Conservation (phyloP, 1,140 invertebrate species). For the Drosophila seguyi region DNA sequence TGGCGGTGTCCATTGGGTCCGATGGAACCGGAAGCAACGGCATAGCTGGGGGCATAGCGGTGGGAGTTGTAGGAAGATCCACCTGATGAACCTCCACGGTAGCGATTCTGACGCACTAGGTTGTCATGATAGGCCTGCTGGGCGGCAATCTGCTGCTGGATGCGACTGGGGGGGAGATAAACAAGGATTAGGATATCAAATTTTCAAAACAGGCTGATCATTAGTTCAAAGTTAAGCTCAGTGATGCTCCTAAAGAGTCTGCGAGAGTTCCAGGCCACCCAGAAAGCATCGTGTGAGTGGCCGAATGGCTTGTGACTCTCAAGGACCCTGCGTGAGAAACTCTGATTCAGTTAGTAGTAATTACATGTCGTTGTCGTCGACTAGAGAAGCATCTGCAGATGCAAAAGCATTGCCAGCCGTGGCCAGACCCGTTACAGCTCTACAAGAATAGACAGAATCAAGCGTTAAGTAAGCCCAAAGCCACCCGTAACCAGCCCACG, state of each 20-base stretch:
- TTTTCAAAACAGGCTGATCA: fast-evolving
- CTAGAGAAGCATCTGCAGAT: conserved; percentile 72
- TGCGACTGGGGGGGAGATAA: conserved; percentile 53
- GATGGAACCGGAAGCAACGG: conserved; percentile 84
- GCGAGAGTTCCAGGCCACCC: too few species aligned
- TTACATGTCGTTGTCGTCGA: conserved; percentile 69
- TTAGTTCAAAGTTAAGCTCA: conserved; percentile 23
- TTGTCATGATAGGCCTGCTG: conserved; percentile 73
- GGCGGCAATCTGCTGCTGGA: conserved; percentile 79
- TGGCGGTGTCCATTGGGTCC: conserved; percentile 86
- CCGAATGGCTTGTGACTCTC: background rate
- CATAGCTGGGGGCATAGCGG: conserved; percentile 83
- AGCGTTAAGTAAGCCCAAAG: conserved; percentile 51
- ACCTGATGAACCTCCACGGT: conserved; percentile 39
- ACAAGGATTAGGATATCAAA: background rate
- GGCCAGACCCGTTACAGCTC: conserved; percentile 75
- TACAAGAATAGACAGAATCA: conserved; percentile 64
- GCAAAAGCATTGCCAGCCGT: conserved; percentile 72
- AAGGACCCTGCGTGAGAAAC: background rate
- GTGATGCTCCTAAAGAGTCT: background rate
- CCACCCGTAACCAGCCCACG: conserved; percentile 23
- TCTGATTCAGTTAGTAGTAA: conserved; percentile 33
- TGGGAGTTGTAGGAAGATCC: conserved; percentile 60
- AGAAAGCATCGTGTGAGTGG: background rate
- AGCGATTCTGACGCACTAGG: conserved; percentile 55